Conservation (phyloP, 2,113 vertebrate genomes). For the Saguinus midas region DNA sequence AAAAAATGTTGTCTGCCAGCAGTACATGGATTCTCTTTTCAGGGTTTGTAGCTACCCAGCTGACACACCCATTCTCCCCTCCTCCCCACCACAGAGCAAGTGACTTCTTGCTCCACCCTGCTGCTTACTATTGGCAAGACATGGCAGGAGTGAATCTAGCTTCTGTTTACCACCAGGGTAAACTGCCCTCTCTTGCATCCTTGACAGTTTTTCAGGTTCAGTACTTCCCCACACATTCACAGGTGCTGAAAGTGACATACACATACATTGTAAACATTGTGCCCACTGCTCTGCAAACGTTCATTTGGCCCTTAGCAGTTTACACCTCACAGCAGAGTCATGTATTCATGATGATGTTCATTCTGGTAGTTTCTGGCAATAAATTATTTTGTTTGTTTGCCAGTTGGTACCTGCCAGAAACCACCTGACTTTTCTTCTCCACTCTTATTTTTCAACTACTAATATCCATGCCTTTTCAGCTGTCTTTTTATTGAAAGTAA, state of each 20-base stretch:
- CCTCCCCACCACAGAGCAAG: background rate
- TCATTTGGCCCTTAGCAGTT: background rate
- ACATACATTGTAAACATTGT: background rate
- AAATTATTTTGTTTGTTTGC: slow-evolving; percentile 31
- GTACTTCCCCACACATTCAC: background rate
- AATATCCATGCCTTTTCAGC: slow-evolving; percentile 46
- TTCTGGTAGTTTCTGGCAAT: slow-evolving; percentile 43
- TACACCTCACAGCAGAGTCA: background rate
- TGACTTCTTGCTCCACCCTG: background rate
- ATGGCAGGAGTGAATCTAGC: background rate
- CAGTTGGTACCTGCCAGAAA: background rate
- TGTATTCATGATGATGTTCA: background rate
- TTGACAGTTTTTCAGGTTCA: background rate
- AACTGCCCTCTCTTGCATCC: background rate
- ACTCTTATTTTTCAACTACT: slow-evolving; percentile 43
- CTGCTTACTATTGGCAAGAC: background rate
- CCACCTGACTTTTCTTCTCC: slow-evolving; percentile 21
- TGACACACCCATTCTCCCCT: background rate
- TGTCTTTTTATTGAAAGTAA: slow-evolving; percentile 74
- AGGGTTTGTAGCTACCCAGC: slow-evolving; percentile 26
- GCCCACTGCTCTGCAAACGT: background rate
- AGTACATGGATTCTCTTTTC: slow-evolving; percentile 46
- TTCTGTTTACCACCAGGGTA: slow-evolving; percentile 72
- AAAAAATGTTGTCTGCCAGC: slow-evolving; percentile 62
- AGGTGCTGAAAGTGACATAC: background rate